Evolutionary conservation across 2,888 invertebrate species (phyloP), one percentile per base, ranked within the genome.

Genomic region (Drosophila rellima): DNA sequence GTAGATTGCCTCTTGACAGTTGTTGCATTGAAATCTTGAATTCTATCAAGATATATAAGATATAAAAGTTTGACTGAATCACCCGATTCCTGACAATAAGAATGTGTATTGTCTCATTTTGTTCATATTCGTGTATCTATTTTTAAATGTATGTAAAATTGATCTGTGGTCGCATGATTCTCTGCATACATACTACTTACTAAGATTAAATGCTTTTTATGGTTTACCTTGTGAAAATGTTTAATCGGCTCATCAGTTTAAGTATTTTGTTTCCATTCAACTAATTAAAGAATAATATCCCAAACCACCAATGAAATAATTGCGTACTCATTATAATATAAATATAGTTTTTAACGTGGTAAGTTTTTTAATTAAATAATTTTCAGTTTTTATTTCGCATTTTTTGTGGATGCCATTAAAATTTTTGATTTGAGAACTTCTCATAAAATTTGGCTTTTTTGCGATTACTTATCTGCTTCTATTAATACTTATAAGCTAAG

Each of bases 401-500:
- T 54, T 67, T 35, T 69, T 66, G 57, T 17, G 23, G 48, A 60
- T 71, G 79, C 48, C 73, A 67, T 73, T 81, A 81, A 78, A 82
- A 76, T 67, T 42, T 56, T 70, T 63, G 51, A 42, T 66, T 70
- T 66, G 61, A 82, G 80, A 82, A 78, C 63, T 73, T 70, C 55
- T 57, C 74, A 54, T 80, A 78, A 67, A 80, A 69, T 65, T 67
- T 61, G 26, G 45, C 47, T 56, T 65, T 40, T 56, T 61, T 52
- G 55, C 64, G 50, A 37, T 76, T 57, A 55, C 61, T 50, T 26
- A 23, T 60, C 59, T 47, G 63, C 42, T 80, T 76, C 68, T 71
- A 66, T 60, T 60, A 44, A 65, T 72, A 72, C 78, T 78, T 82
- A 79, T 70, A 18, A 39, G 8, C 54, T 86, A 80, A 63, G 52